These are phyloP conservation scores for Drosophila carrolli DNA, from an alignment of 1,140 invertebrate genomes.

Conservation along the genomic window DNA sequence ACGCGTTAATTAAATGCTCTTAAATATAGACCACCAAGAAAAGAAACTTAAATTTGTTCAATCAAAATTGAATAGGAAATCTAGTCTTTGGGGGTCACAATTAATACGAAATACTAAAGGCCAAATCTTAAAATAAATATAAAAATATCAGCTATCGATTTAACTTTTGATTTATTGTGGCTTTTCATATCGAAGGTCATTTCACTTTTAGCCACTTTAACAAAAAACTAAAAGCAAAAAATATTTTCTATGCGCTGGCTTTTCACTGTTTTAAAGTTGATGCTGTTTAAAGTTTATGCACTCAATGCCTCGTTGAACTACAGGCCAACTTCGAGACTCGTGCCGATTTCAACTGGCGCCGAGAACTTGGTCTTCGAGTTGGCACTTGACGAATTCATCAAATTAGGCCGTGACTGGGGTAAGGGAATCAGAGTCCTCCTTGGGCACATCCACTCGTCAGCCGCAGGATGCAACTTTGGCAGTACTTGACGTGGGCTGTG, in stretches of 20 bases:
- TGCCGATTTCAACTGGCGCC: conserved; percentile 42
- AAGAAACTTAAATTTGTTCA: too few species aligned
- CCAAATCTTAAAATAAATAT: neutral
- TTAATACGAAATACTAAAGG: too few species aligned
- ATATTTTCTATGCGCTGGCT: neutral
- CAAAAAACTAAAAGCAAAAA: neutral
- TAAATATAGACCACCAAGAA: too few species aligned
- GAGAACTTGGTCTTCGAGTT: conserved; percentile 46
- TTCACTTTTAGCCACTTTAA: neutral
- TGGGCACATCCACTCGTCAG: conserved; percentile 13
- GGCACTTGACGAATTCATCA: conserved; percentile 61
- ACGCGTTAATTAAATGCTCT: too few species aligned
- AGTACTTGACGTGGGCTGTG: conserved; percentile 26
- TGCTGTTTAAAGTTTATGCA: neutral
- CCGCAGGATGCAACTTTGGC: conserved; percentile 33
- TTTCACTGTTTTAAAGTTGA: neutral
- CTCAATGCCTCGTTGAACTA: conserved; percentile 6
- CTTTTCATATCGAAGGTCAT: neutral
- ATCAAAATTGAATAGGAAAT: too few species aligned
- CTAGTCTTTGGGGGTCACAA: too few species aligned
- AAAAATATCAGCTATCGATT: neutral
- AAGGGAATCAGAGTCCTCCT: neutral
- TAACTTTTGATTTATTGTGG: neutral
- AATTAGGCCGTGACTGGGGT: conserved; percentile 41
- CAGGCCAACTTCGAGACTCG: neutral